Percentiles rank a stretch among this genome's conserved stretches.
These are phyloP conservation scores for Zapornia atra DNA, from an alignment of 2,113 vertebrate genomes.

Conservation along the genomic window DNA sequence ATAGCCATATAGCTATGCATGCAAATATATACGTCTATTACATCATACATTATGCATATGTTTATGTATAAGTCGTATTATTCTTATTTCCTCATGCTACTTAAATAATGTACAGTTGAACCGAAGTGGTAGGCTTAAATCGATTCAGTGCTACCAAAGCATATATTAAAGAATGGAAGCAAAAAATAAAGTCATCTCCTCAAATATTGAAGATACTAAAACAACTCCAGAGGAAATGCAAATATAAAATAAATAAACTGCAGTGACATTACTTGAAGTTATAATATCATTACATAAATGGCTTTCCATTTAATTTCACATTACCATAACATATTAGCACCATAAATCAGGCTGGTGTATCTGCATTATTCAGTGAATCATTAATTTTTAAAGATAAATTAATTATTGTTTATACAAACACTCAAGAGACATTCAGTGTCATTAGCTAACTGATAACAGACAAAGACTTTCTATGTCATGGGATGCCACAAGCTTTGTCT, in stretches of 20 bases:
- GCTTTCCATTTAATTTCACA: conserved; percentile 6
- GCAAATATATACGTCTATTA: background rate
- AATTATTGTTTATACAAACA: background rate
- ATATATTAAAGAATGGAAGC: background rate
- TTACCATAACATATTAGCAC: background rate
- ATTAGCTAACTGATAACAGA: background rate
- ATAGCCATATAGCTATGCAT: background rate
- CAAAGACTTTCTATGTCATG: background rate
- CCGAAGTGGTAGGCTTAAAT: background rate
- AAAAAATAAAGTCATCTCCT: background rate
- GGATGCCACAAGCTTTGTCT: background rate
- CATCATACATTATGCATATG: background rate
- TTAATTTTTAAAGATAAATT: conserved; percentile 2
- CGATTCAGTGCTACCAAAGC: background rate
- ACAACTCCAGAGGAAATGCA: background rate
- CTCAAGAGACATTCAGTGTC: background rate
- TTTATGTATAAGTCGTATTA: background rate
- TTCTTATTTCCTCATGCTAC: background rate
- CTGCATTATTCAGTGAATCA: conserved; percentile 1
- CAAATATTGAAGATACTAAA: background rate
- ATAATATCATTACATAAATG: background rate
- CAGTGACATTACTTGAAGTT: background rate
- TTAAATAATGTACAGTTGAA: background rate
- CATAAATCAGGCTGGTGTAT: background rate
- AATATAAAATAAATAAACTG: conserved; percentile 10